Evolutionary conservation across 2,113 vertebrate species (phyloP).

Genomic region (Python bivittatus): DNA sequence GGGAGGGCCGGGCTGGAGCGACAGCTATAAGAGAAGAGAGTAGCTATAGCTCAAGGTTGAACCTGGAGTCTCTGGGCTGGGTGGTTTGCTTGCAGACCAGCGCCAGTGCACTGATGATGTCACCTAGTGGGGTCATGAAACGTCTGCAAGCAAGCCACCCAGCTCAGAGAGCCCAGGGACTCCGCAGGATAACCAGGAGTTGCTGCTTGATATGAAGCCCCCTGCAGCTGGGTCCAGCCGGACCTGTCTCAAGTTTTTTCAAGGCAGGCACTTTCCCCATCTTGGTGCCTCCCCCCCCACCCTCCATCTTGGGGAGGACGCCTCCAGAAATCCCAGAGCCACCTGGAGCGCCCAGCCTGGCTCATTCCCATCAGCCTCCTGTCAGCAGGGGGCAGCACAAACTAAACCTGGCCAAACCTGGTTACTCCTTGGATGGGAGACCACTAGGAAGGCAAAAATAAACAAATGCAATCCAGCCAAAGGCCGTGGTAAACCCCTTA

Average conservation of each 20-base stretch:
- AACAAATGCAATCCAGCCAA: not conserved
- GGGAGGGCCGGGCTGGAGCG: not conserved
- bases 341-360: not conserved
- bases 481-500: not conserved
- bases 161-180: not conserved
- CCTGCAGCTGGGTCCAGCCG: not conserved
- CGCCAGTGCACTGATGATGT: no score
- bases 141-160: not conserved
- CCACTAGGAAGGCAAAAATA: not conserved
- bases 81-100: not conserved
- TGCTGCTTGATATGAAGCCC: not conserved
- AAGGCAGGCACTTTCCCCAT: not conserved
- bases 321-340: not conserved
- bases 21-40: not conserved
- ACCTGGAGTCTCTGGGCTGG: not conserved
- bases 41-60: not conserved
- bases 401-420: not conserved
- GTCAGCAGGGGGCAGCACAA: not conserved
- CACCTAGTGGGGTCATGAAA: not conserved
- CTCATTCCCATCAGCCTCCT: not conserved
- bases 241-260: not conserved
- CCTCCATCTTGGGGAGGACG: not conserved
- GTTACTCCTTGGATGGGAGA: not conserved
- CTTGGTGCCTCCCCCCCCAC: not conserved
- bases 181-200: not conserved